Conservation (phyloP, 2,888 invertebrate genomes). For the Drosophila barbarae region DNA sequence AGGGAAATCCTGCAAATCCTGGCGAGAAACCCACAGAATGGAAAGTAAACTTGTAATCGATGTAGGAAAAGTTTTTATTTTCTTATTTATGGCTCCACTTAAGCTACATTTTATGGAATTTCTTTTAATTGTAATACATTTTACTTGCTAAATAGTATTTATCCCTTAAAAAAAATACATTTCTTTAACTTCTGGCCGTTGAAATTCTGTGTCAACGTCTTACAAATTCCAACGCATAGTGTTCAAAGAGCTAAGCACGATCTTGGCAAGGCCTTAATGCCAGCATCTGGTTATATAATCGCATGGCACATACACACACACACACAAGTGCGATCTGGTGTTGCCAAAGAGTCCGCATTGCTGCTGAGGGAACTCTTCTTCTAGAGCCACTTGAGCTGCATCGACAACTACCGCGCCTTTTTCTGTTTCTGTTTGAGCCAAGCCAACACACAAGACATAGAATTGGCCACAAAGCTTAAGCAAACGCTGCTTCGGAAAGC, state of each 20-base stretch:
- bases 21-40: constrained; percentile 30
- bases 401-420: constrained; percentile 50
- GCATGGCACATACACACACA: constrained; percentile 18
- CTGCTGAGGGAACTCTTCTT: constrained; percentile 55
- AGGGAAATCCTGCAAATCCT: constrained; percentile 43
- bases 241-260: constrained; percentile 31
- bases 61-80: constrained; percentile 2
- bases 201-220: constrained; percentile 37
- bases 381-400: constrained; percentile 42
- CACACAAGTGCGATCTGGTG: constrained; percentile 37
- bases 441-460: constrained; percentile 41
- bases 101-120: not conserved
- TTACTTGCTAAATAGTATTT: not conserved
- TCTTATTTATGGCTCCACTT: constrained; percentile 1
- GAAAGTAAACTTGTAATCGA: constrained; percentile 16
- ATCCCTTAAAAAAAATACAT: not conserved
- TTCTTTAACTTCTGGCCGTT: constrained; percentile 15
- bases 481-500: constrained; percentile 28
- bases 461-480: constrained; percentile 47
- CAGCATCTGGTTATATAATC: constrained; percentile 63
- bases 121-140: not conserved
- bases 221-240: constrained; percentile 28
- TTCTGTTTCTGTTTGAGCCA: constrained; percentile 55
- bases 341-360: constrained; percentile 54
- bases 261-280: constrained; percentile 41